phyloP scores from a whole-genome alignment of 2,797 vertebrate species.

The Aeoliscus strigatus region DNA sequence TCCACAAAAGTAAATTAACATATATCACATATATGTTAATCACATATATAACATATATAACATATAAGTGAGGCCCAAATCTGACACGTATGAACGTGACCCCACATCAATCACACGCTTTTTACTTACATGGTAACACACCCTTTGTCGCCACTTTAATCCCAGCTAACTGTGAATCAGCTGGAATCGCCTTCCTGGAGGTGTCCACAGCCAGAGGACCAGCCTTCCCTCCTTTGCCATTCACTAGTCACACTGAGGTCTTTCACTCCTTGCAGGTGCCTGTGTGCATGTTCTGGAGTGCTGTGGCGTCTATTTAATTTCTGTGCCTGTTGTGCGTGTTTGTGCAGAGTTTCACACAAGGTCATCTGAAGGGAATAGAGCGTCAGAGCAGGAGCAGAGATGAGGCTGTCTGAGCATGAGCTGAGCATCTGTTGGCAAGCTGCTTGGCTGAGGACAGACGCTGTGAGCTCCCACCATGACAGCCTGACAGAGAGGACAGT shows the following conservation, averaged over 20 bases:
- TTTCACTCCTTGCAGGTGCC: slow-evolving; percentile 28
- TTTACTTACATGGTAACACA: too few relatives aligned
- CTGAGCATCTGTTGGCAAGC: slow-evolving; percentile 45
- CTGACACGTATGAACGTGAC: slow-evolving; percentile 1
- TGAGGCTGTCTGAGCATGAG: slow-evolving; percentile 43
- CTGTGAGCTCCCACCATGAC: slow-evolving; percentile 50
- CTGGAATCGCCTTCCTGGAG: slow-evolving; percentile 21
- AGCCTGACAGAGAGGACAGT: slow-evolving; percentile 42
- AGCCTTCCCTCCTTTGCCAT: slow-evolving; percentile 39
- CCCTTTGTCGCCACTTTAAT: slow-evolving; percentile 25
- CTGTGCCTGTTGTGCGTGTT: slow-evolving; percentile 31
- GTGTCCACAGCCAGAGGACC: slow-evolving; percentile 15
- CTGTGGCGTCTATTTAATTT: slow-evolving; percentile 22
- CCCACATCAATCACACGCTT: slow-evolving; percentile 4
- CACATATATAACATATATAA: not conserved
- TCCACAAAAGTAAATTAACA: not conserved
- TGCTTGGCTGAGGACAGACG: slow-evolving; percentile 44
- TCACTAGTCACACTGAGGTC: slow-evolving; percentile 22
- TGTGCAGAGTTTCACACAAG: slow-evolving; percentile 32
- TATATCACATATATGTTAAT: not conserved
- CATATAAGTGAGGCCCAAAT: slow-evolving; percentile 4
- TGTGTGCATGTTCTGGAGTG: not conserved
- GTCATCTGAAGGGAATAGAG: slow-evolving; percentile 47
- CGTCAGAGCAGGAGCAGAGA: slow-evolving; percentile 17
- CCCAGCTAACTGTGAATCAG: slow-evolving; percentile 30